Evolutionary conservation across 2,888 invertebrate species (phyloP).

Genomic region (Beris morrisii): DNA sequence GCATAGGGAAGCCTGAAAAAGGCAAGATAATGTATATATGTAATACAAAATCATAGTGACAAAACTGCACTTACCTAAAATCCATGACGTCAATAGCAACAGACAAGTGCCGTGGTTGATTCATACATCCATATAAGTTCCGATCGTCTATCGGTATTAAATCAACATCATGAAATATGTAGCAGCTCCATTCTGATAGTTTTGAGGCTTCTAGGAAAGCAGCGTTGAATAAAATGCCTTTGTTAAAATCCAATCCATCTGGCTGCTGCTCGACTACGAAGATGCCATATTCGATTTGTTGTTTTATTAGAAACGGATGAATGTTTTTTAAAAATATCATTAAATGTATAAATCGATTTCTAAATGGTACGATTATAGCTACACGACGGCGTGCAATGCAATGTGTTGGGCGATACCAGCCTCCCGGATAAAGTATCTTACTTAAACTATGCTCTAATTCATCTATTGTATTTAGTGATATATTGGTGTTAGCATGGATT

Average conservation of each 20-base stretch:
- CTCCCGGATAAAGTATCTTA: constrained; percentile 75
- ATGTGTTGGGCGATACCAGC: constrained; percentile 76
- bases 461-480: constrained; percentile 63
- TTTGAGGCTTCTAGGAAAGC: constrained; percentile 90
- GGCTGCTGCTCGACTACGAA: constrained; percentile 85
- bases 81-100: constrained; percentile 84
- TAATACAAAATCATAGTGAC: too few relatives aligned
- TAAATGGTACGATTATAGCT: constrained; percentile 92
- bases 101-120: constrained; percentile 91
- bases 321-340: constrained; percentile 87
- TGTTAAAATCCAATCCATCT: constrained; percentile 71
- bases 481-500: constrained; percentile 65
- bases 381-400: constrained; percentile 73
- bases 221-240: constrained; percentile 95
- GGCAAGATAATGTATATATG: background rate
- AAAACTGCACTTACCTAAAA: constrained; percentile 63
- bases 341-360: constrained; percentile 81
- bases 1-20: constrained; percentile 81
- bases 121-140: constrained; percentile 89
- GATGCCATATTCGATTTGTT: constrained; percentile 92
- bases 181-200: constrained; percentile 76
- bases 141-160: constrained; percentile 89
- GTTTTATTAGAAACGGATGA: constrained; percentile 88
- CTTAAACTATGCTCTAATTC: constrained; percentile 66
- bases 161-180: constrained; percentile 96